A percentile compares a stretch with the other conserved stretches of the same genome.
Conservation (phyloP, 2,888 invertebrate genomes). For the Altica lythri region DNA sequence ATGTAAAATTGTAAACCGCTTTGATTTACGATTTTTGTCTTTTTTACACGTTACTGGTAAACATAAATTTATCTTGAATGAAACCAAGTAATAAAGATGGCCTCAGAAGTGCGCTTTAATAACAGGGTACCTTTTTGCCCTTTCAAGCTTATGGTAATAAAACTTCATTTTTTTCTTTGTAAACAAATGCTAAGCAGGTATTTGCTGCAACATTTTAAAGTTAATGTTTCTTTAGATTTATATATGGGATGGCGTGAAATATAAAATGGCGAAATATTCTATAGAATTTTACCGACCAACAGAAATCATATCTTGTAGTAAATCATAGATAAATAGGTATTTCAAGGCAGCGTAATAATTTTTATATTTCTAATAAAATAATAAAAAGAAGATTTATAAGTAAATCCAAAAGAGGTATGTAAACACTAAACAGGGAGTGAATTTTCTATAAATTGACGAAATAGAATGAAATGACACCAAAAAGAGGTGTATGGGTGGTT, state of each 20-base stretch:
- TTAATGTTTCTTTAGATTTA: neutral
- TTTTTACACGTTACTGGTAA: constrained; percentile 40
- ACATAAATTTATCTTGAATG: constrained; percentile 42
- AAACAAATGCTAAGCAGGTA: constrained; percentile 21
- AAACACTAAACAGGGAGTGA: no score
- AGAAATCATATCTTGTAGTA: no score
- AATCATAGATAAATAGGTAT: no score
- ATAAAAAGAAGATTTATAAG: no score
- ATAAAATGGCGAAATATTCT: constrained; percentile 4
- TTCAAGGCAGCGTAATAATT: no score
- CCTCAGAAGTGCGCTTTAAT: constrained; percentile 22
- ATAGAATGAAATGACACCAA: no score
- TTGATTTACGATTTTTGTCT: constrained; percentile 40
- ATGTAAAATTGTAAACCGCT: constrained; percentile 24
- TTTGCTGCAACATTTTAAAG: constrained; percentile 24
- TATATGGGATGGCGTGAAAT: constrained; percentile 16
- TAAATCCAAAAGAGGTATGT: no score
- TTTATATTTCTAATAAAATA: no score
- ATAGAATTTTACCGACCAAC: no score
- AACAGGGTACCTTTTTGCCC: constrained; percentile 17
- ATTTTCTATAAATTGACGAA: no score
- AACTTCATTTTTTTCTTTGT: constrained; percentile 16
- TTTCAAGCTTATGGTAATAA: constrained; percentile 11
- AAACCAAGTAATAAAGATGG: constrained; percentile 35
- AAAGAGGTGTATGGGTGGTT: no score